Evolutionary conservation across 2,797 vertebrate genomes (phyloP), one percentile per base, ranked within the genome.

Genomic region (Peromyscus aztecus): DNA sequence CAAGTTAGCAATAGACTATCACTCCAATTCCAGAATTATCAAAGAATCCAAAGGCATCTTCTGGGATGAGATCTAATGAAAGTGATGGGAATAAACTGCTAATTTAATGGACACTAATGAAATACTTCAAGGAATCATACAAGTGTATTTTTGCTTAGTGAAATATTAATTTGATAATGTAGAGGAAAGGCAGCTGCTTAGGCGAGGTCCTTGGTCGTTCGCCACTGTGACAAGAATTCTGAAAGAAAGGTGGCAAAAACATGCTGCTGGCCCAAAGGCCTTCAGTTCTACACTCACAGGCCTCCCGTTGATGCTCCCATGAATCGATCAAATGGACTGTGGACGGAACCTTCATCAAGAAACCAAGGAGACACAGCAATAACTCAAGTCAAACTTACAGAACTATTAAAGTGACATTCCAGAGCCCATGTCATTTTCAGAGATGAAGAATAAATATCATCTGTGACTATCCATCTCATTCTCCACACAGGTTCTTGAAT

Each of bases 11-110:
- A 85, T 46, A 89, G 37, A 85, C 16, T 52, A 23, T 40, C 21
- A 2, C 8, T 76, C 83, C 93, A 91, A 76, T 1, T 43, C 17
- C 16, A 90, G 61, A 61, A 95, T 65, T 89, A 90, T 49, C 76
- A 75, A 91, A 24, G 57, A 67, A 91, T 46, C 94, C 55, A 90
- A 75, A 90, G 85, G 40, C 73, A 91, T 16, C 19, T 82, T 91
- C 52, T 84, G 34, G 37, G 2, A n/a, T 61, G 37, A 87, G 11
- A 55, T 2, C 29, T 46, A 88, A 89, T 27, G 11, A 88, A 92
- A 96, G 80, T 59, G 67, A 34, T 24, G 37, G 17, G 46, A 92
- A 59, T 91, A 83, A 40, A 34, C 75, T 94, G 17, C 4, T 57
- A 57, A 16, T 57, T 65, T 78, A 90, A 65, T 65, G 27, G 82